A percentile compares a stretch with the other conserved stretches of the same genome.
Evolutionary conservation across 2,113 vertebrate genomes (phyloP).

Genomic region (Nycticebus coucang): DNA sequence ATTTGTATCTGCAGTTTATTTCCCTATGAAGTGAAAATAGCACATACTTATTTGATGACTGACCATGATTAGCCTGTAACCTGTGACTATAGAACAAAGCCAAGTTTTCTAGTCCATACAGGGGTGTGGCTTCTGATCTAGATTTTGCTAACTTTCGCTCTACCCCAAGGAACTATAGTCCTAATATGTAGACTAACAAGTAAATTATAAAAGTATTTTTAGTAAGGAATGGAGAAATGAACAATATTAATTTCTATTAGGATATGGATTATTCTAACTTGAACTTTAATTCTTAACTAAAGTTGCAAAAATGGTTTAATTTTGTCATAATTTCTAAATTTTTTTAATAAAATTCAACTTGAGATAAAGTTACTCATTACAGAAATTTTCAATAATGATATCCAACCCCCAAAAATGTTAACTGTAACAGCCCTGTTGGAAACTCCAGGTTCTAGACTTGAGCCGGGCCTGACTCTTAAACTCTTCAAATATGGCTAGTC

Average conservation of each 20-base stretch:
- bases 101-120: not conserved
- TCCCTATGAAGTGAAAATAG: not conserved
- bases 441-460: not conserved
- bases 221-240: not conserved
- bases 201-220: not conserved
- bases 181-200: not conserved
- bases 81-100: not conserved
- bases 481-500: not conserved
- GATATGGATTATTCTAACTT: slow-evolving; percentile 18
- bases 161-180: not conserved
- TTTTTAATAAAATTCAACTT: not conserved
- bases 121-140: not conserved
- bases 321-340: not conserved
- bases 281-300: slow-evolving; percentile 23
- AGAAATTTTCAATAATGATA: slow-evolving; percentile 2
- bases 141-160: not conserved
- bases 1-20: slow-evolving; percentile 13
- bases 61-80: not conserved
- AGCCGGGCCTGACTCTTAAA: not conserved
- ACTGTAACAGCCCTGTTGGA: not conserved
- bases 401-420: not conserved
- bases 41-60: not conserved
- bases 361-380: not conserved
- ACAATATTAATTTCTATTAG: slow-evolving; percentile 15
- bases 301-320: not conserved